Base-by-base conservation (phyloP, 2,113 vertebrate genomes). In the Amazona vittata region DNA sequence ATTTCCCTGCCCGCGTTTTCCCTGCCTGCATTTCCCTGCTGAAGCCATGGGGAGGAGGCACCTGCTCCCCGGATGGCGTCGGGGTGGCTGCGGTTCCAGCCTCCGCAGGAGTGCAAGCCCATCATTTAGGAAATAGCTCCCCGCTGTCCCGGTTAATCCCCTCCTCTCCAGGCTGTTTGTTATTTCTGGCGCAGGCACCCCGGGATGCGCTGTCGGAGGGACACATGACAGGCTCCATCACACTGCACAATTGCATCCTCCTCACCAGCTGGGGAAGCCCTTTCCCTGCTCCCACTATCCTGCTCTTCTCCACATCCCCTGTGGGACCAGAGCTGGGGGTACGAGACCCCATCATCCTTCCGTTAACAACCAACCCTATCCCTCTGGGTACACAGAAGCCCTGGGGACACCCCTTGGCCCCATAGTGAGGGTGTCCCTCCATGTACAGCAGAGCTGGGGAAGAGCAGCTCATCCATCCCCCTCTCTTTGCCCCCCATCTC, bases 101-200 rank as follows among this genome's bases (percentile, higher is more conserved):
- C 89, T 80, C 92, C 21, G 9, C 83, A 90, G 85, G 85, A 93
- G 65, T 5, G n/a, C 73, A 70, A 92, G 67, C 18, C 83, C 93
- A 85, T 88, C 83, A 80, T 89, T 95, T 93, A 89, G 81, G 81
- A 63, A 86, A 67, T 53, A 91, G 62, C 86, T 50, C 86, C 77
- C 89, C 37, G 28, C 89, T 70, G 80, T 74, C 89, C 80, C 73
- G 41, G 77, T 53, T 94, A 93, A 93, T 93, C 87, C 81, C 92
- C 77, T 95, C 93, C 90, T 95, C 87, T 86, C 69, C 8, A 46
- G 81, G 86, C 83, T 94, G 93, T 87, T 94, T 90, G 89, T 93
- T 88, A 90, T 80, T 88, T 73, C 79, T 37, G 57, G 67, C 6
- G 82, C 60, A 90, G 67, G 85, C 62, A 22, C 88, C 90, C 88